phyloP scores from a whole-genome alignment of 2,113 vertebrate genomes.

The Malurus melanocephalus region DNA sequence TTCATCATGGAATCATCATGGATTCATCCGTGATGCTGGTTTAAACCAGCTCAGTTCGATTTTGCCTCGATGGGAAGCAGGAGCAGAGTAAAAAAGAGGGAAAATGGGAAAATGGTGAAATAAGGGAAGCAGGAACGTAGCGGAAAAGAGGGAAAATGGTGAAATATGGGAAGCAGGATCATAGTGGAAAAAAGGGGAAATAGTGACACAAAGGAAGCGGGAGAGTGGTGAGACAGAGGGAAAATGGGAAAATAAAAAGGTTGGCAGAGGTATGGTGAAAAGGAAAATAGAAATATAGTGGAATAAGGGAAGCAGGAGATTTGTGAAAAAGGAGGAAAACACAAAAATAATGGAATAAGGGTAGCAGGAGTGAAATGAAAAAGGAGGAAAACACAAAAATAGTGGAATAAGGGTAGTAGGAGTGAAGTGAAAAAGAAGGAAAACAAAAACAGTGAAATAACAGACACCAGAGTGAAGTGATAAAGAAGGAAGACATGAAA shows the following conservation, averaged over 20 bases:
- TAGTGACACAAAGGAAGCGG: not conserved
- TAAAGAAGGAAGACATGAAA: too few species aligned
- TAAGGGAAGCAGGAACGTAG: not conserved
- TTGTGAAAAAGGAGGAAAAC: not conserved
- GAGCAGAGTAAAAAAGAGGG: not conserved
- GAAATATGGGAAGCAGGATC: too few species aligned
- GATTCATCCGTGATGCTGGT: fast-evolving
- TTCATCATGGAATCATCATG: too few species aligned
- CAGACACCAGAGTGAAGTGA: too few species aligned
- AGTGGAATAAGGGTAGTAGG: not conserved
- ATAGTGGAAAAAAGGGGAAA: not conserved
- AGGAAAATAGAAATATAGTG: not conserved
- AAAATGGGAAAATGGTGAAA: not conserved
- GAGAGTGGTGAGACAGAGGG: not conserved
- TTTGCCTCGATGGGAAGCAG: not conserved
- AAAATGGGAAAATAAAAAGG: not conserved
- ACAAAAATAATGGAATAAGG: not conserved
- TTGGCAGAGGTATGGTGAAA: too few species aligned
- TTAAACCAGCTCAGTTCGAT: not conserved
- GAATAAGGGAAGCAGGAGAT: not conserved
- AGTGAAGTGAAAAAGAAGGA: not conserved
- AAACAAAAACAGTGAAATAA: too few species aligned
- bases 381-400: not conserved
- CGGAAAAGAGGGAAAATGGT: not conserved
- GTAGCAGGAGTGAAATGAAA: not conserved